phyloP scores from a whole-genome alignment of 2,888 invertebrate genomes.

The Herminia tarsipennalis region DNA sequence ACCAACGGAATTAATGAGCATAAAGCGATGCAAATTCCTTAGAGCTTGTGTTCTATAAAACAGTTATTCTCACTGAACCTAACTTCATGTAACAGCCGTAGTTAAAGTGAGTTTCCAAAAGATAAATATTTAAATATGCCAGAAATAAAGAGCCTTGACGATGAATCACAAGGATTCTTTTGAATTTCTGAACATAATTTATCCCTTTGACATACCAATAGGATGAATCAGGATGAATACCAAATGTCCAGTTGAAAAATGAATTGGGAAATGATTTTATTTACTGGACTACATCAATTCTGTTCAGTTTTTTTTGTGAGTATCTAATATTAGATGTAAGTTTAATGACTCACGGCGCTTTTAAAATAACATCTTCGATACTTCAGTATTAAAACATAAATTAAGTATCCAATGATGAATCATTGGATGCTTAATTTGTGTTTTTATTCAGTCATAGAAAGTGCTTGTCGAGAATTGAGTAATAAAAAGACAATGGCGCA shows the following conservation, averaged over 20 bases:
- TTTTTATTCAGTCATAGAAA: slow-evolving; percentile 55
- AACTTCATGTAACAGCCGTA: slow-evolving; percentile 2
- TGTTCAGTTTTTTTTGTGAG: too few relatives aligned
- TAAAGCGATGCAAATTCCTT: slow-evolving; percentile 40
- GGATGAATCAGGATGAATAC: slow-evolving; percentile 62
- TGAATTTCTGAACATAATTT: slow-evolving; percentile 60
- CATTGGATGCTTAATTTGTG: slow-evolving; percentile 22
- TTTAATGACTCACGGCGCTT: slow-evolving; percentile 34
- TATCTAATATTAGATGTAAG: neutral
- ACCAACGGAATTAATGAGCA: slow-evolving; percentile 49
- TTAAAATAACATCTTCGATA: slow-evolving; percentile 30
- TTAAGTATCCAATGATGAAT: slow-evolving; percentile 36
- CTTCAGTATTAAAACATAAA: too few relatives aligned
- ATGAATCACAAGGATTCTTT: slow-evolving; percentile 60
- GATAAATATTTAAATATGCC: slow-evolving; percentile 16
- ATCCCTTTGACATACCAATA: slow-evolving; percentile 55
- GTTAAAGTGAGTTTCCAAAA: slow-evolving; percentile 9
- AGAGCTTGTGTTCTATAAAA: slow-evolving; percentile 10
- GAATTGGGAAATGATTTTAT: neutral
- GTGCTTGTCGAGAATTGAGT: slow-evolving; percentile 46
- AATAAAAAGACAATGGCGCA: slow-evolving; percentile 62
- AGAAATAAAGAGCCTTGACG: slow-evolving; percentile 32
- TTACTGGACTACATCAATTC: too few relatives aligned
- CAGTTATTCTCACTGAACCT: slow-evolving; percentile 5
- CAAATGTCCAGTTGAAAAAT: slow-evolving; percentile 17